Base-by-base conservation (phyloP, 2,888 invertebrate genomes). In the Molanna angustata region DNA sequence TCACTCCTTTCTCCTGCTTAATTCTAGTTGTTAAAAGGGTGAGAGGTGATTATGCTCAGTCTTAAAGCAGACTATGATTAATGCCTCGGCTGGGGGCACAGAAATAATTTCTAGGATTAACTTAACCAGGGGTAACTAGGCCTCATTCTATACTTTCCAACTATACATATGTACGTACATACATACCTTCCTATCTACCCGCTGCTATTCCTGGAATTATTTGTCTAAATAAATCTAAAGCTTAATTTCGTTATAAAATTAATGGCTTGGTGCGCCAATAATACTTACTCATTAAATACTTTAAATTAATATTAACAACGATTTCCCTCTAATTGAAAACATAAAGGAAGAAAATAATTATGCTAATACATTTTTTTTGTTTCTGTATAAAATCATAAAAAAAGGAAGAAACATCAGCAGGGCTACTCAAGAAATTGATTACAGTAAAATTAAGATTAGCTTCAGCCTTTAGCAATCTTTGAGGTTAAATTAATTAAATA, bases 1-100 rank as follows among this genome's bases (percentile, higher is more conserved):
- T 54, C 66, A 67, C 61, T 66, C 57, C 68, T 67, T 43, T 53
- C 53, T 55, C 55, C 52, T 55, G 56, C 56, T 57, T 59, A 59
- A 59, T 59, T 56, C 59, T 52, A 53, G 56, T 57, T 59, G 59
- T 59, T 59, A 56, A 59, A 59, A 57, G 59, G 59, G 59, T 59
- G 59, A 59, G 59, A 59, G 59, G 59, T 59, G 59, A 59, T 59
- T 59, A 59, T 59, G 56, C 56, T 54, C 52, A 57, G 59, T 59
- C 59, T 59, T 59, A 59, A 59, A 59, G 59, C 56, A 59, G 59
- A 54, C 59, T 59, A 59, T 59, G 59, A 59, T 59, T 59, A 59
- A 59, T 59, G 54, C 56, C 54, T 49, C 52, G 59, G 52, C 50
- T 35, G 47, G 50, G 52, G 50, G 53, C 50, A 41, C 51, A 42